Evolutionary conservation across 2,113 vertebrate genomes (phyloP).

Genomic region (Cinclus mexicanus): DNA sequence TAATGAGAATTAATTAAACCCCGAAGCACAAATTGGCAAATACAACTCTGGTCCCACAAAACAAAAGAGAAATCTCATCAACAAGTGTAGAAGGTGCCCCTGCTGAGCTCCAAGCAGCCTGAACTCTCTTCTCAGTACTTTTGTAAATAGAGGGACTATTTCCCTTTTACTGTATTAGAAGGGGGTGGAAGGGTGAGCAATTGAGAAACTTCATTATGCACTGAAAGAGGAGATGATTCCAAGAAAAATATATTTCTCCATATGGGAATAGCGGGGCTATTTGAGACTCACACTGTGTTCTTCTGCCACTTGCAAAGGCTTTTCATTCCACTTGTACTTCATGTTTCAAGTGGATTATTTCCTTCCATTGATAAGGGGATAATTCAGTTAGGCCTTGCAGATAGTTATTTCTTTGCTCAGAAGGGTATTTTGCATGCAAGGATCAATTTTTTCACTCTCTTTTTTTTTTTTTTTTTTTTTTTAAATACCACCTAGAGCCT

Average conservation of each 20-base stretch:
- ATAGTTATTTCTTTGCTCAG: conserved; percentile 57
- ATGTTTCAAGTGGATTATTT: conserved; percentile 57
- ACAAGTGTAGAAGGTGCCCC: neutral
- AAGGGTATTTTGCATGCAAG: conserved; percentile 56
- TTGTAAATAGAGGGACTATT: conserved; percentile 19
- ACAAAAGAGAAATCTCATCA: neutral
- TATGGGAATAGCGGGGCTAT: conserved; percentile 34
- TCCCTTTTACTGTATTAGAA: neutral
- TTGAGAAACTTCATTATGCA: conserved; percentile 12
- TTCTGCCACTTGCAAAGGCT: neutral
- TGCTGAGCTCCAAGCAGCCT: neutral
- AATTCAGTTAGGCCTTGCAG: conserved; percentile 62
- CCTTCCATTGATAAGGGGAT: conserved; percentile 54
- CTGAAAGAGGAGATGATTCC: conserved; percentile 1
- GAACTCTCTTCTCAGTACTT: neutral
- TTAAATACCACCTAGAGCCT: conserved; percentile 5
- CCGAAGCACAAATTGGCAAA: neutral
- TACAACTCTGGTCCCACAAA: neutral
- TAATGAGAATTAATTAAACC: neutral
- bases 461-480: neutral
- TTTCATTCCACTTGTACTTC: conserved; percentile 18
- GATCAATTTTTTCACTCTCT: neutral
- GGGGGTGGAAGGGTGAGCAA: neutral
- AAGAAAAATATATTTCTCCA: conserved; percentile 39
- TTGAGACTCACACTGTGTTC: conserved; percentile 31